A percentile compares a stretch with the other conserved stretches of the same genome.
These are phyloP conservation scores for Drosophila auraria DNA, from an alignment of 1,140 invertebrate genomes.

Conservation along the genomic window DNA sequence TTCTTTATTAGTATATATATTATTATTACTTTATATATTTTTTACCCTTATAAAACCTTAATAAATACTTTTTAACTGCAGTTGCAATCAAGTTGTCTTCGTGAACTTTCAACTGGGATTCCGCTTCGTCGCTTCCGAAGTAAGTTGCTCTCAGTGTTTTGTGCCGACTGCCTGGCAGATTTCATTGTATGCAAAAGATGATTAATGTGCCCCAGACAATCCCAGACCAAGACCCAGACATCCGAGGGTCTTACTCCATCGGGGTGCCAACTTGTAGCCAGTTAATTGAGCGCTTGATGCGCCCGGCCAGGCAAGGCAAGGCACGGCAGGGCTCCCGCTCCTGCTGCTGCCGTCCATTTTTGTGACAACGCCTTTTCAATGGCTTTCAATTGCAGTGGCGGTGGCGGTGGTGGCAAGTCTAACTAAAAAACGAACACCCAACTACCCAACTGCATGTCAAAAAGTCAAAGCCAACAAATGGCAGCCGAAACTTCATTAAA, in stretches of 20 bases:
- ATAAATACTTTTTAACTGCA: background rate
- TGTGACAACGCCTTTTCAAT: constrained; percentile 64
- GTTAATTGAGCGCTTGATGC: constrained; percentile 75
- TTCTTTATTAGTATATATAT: no score
- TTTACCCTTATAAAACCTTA: background rate
- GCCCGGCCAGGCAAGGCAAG: constrained; percentile 7
- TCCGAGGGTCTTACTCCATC: constrained; percentile 25
- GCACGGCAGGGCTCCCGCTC: no score
- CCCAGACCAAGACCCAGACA: constrained; percentile 33
- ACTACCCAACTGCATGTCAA: constrained; percentile 52
- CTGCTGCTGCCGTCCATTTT: constrained; percentile 16
- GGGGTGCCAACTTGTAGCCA: constrained; percentile 56
- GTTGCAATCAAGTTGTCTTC: no score
- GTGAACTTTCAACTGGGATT: background rate
- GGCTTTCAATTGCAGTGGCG: constrained; percentile 62
- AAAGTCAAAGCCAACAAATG: constrained; percentile 65
- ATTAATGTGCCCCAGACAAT: constrained; percentile 67
- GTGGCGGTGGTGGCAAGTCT: constrained; percentile 1
- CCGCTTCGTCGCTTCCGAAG: background rate
- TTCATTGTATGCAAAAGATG: constrained; percentile 78
- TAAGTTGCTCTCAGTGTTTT: constrained; percentile 26
- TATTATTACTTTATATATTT: background rate
- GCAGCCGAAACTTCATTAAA: constrained; percentile 74
- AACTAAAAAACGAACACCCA: constrained; percentile 24
- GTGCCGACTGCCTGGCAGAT: constrained; percentile 27